phyloP scores from a whole-genome alignment of 2,113 vertebrate genomes.

The Camelus bactrianus region DNA sequence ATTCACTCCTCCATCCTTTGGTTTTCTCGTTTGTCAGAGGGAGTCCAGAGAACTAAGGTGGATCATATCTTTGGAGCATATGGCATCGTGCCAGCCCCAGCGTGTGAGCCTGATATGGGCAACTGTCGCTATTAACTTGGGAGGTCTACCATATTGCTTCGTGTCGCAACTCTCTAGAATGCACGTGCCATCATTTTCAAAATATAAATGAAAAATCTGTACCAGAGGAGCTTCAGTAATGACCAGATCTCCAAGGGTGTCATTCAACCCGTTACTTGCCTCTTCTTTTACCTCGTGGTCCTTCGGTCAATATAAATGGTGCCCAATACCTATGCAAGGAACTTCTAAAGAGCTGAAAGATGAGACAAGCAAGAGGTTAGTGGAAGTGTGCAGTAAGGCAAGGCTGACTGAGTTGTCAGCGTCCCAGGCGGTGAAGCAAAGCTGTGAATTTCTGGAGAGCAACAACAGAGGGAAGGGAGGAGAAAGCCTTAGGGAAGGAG shows the following conservation, averaged over 20 bases:
- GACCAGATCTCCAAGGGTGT: neutral
- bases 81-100: neutral
- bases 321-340: neutral
- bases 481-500: neutral
- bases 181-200: neutral
- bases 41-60: neutral
- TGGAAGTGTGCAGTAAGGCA: neutral
- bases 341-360: neutral
- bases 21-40: neutral
- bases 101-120: neutral
- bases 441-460: neutral
- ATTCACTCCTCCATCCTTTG: neutral
- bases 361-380: neutral
- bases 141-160: neutral
- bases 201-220: neutral
- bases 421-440: neutral
- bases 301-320: neutral
- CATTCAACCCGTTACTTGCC: neutral
- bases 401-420: neutral
- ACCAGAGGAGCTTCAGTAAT: neutral
- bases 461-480: rapidly evolving
- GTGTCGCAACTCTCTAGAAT: neutral
- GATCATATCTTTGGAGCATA: neutral
- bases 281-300: neutral
- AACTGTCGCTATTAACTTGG: neutral